phyloP scores from a whole-genome alignment of 2,113 vertebrate species.

The Marcusenius ussheri region DNA sequence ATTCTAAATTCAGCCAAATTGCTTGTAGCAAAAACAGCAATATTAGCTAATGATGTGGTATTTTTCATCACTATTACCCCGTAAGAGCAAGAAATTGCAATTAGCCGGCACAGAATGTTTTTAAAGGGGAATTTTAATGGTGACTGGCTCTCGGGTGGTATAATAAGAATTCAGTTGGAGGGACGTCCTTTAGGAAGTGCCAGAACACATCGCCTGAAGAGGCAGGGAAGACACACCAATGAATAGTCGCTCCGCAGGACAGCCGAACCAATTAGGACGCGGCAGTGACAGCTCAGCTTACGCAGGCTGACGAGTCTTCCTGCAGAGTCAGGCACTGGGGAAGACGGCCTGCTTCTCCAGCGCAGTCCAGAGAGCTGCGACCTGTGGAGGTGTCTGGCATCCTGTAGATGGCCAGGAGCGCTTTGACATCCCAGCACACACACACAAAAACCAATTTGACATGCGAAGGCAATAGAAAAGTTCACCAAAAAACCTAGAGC shows the following conservation, averaged over 20 bases:
- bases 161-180: not conserved
- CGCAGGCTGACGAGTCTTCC: not conserved
- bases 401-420: not conserved
- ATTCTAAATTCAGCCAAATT: slow-evolving; percentile 4
- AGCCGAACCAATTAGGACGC: not conserved
- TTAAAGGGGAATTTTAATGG: not conserved
- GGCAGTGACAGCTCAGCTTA: not conserved
- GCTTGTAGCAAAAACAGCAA: not conserved
- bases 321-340: not conserved
- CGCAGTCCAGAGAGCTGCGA: not conserved
- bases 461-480: not conserved
- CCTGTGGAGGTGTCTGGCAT: not conserved
- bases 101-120: not conserved
- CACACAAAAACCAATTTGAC: not conserved
- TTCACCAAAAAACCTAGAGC: not conserved
- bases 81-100: not conserved
- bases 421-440: not conserved
- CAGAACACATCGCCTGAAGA: not conserved
- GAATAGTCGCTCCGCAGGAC: not conserved
- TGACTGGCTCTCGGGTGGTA: not conserved
- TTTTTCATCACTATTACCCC: not conserved
- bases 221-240: not conserved
- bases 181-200: not conserved
- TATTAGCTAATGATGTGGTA: not conserved
- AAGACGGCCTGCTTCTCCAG: not conserved